A percentile compares a stretch with the other conserved stretches of the same genome.
These are phyloP conservation scores for Arremon brunneinucha DNA, from an alignment of 2,797 vertebrate species.

Conservation along the genomic window DNA sequence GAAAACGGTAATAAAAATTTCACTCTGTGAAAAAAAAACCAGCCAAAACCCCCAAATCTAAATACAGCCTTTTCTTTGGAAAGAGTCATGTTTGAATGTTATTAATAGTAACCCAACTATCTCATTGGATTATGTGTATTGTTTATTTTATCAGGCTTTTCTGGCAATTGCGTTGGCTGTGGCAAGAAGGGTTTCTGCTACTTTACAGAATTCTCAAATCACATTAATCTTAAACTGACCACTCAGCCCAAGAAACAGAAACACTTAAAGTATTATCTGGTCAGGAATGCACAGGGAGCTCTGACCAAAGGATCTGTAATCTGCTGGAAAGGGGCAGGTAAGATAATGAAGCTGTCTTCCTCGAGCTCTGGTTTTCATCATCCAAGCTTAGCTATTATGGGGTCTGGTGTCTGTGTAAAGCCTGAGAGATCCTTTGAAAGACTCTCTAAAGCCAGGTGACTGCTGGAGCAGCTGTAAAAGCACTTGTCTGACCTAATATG, in stretches of 20 bases:
- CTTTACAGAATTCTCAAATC: slow-evolving; percentile 97
- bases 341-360: slow-evolving; percentile 60
- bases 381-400: background rate
- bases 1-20: background rate
- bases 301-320: slow-evolving; percentile 89
- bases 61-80: background rate
- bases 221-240: slow-evolving; percentile 95
- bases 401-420: background rate
- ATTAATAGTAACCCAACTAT: background rate
- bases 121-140: slow-evolving; percentile 22
- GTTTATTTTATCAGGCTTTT: slow-evolving; percentile 84
- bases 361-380: slow-evolving; percentile 46
- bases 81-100: background rate
- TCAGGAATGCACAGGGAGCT: slow-evolving; percentile 86
- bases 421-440: background rate
- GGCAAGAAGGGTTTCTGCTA: slow-evolving; percentile 97
- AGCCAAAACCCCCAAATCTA: background rate
- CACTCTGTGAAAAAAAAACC: background rate
- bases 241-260: slow-evolving; percentile 99
- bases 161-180: slow-evolving; percentile 94
- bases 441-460: slow-evolving; percentile 19
- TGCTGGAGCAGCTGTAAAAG: slow-evolving; percentile 31
- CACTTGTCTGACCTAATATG: background rate
- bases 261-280: slow-evolving; percentile 92
- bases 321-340: slow-evolving; percentile 93